These are phyloP conservation scores for Nudaria mundana DNA, from an alignment of 2,888 invertebrate species.

Conservation along the genomic window DNA sequence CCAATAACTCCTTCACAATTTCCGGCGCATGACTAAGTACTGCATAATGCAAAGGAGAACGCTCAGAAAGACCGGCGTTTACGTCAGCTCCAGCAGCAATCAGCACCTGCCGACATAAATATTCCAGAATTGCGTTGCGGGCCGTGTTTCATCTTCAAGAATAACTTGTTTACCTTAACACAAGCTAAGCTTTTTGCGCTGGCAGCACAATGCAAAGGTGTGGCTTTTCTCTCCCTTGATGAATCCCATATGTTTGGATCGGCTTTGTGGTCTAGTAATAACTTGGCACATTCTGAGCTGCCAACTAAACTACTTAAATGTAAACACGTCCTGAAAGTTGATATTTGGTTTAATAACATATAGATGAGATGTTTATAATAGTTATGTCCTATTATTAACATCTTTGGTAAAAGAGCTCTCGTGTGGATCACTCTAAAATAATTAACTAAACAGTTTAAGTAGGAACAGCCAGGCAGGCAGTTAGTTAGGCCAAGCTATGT, in stretches of 20 bases:
- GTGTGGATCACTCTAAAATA: too few relatives aligned
- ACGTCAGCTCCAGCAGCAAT: conserved; percentile 88
- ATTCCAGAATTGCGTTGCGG: conserved; percentile 16
- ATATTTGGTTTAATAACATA: neutral
- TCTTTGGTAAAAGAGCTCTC: too few relatives aligned
- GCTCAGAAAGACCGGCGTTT: conserved; percentile 86
- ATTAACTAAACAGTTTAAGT: too few relatives aligned
- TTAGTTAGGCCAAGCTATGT: too few relatives aligned
- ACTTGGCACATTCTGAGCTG: conserved; percentile 85
- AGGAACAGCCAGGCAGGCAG: too few relatives aligned
- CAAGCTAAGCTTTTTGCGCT: conserved; percentile 83
- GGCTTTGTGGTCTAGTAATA: conserved; percentile 85
- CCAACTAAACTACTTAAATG: conserved; percentile 91
- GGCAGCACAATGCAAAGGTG: conserved; percentile 90
- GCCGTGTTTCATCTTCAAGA: conserved; percentile 36
- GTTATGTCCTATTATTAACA: too few relatives aligned
- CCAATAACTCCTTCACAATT: conserved; percentile 87
- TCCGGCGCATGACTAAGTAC: conserved; percentile 88
- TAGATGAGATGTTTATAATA: too few relatives aligned
- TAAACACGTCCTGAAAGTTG: conserved; percentile 70
- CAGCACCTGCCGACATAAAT: conserved; percentile 74
- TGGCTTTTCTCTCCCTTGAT: conserved; percentile 82
- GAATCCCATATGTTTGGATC: conserved; percentile 87
- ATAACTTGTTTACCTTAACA: conserved; percentile 73
- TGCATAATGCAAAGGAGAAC: conserved; percentile 92